phyloP scores from a whole-genome alignment of 2,888 invertebrate genomes.

The Polyploca ridens region DNA sequence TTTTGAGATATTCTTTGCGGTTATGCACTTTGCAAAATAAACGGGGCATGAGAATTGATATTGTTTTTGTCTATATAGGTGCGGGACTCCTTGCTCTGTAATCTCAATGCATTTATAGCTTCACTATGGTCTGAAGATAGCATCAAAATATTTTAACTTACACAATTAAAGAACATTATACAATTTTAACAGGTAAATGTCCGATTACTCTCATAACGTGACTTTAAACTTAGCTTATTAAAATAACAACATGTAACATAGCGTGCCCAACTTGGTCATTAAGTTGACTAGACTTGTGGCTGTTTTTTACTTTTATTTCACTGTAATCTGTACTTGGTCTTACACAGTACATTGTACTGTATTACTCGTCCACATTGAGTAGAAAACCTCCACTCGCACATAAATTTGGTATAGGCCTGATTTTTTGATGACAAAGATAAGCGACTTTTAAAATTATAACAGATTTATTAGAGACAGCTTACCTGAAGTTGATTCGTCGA shows the following conservation, averaged over 20 bases:
- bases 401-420: no score
- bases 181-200: conserved; percentile 30
- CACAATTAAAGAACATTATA: conserved; percentile 21
- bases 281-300: conserved; percentile 11
- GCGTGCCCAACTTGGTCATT: conserved; percentile 30
- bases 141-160: not conserved
- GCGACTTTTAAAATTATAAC: no score
- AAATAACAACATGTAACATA: conserved; percentile 42
- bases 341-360: not conserved
- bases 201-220: conserved; percentile 29
- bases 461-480: no score
- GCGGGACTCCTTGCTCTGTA: no score
- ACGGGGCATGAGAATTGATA: no score
- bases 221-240: conserved; percentile 29
- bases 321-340: not conserved
- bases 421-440: no score
- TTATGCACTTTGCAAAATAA: no score
- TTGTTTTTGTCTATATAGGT: no score
- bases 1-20: no score
- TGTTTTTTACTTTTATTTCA: not conserved
- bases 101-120: not conserved
- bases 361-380: not conserved
- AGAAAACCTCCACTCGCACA: no score
- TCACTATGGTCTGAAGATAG: no score
- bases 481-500: no score